Evolutionary conservation across 2,888 invertebrate genomes (phyloP), one percentile per base, ranked within the genome.

Genomic region (Eumacrocentrus americanus): DNA sequence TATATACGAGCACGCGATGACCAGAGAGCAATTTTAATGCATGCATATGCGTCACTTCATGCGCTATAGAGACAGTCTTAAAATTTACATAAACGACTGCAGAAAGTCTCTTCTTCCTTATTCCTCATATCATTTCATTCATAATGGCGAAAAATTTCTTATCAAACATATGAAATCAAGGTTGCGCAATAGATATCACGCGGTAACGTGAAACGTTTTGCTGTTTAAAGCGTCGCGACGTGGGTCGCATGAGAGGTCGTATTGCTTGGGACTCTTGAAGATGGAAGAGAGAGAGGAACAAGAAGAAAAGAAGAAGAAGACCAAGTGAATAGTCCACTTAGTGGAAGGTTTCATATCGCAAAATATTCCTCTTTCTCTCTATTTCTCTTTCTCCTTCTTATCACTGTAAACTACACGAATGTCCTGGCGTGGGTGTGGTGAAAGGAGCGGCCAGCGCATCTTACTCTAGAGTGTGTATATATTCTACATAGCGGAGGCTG

Each of bases 351-450:
- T 60, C 60, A 53, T 62, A 58, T 63, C 61, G 60, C 61, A 58
- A 66, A 59, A 47, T 50, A 52, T 42, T 47, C 11, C 23, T 14
- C 22, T 47, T 25, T 51, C 3, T 46, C 20, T 50, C 16, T 48
- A 29, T 40, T 34, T 37, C 14, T 34, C n/a, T 35, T 37, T 50
- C 20, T 50, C 48, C 20, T 48, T 48, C 53, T 60, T 68, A 67
- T 68, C 68, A 62, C 47, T 18, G 52, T 58, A 62, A 66, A 60
- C 53, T 62, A 65, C 63, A 59, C 62, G 58, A 68, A 68, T 68
- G 70, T 68, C 64, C 62, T 58, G 58, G 70, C 75, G 77, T 77
- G 77, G 77, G 78, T 75, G 78, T 72, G 70, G 69, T 70, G 69
- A 68, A 67, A 69, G 68, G 68, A 69, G 70, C 68, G 69, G 69